phyloP scores from a whole-genome alignment of 2,113 vertebrate species.

The Clinocottus analis region DNA sequence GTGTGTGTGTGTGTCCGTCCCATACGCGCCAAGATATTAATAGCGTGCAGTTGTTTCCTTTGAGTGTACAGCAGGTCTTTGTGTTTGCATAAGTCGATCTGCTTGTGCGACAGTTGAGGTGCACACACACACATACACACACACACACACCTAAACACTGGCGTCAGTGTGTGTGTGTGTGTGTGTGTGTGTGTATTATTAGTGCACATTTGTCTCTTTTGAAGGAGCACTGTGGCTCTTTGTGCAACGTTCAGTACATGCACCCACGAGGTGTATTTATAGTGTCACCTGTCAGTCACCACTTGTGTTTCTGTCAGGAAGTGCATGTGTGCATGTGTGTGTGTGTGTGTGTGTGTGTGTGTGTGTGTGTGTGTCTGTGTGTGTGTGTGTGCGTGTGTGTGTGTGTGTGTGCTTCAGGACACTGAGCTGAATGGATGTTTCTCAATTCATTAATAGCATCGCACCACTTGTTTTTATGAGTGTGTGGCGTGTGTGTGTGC shows the following conservation, averaged over 20 bases:
- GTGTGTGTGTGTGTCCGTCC: conserved; percentile 24
- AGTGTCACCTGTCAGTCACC: conserved; percentile 76
- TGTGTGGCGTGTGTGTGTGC: conserved; percentile 29
- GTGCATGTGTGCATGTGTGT: conserved; percentile 53
- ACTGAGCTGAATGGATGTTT: conserved; percentile 37
- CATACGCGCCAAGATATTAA: conserved; percentile 68
- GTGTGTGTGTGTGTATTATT: conserved; percentile 76
- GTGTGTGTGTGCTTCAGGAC: conserved; percentile 48
- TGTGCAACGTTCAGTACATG: conserved; percentile 43
- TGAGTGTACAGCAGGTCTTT: conserved; percentile 76
- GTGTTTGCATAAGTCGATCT: conserved; percentile 75
- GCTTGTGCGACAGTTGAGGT: conserved; percentile 72
- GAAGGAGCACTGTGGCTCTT: conserved; percentile 50
- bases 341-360: no score
- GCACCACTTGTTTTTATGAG: conserved; percentile 59
- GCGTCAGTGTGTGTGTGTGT: no score
- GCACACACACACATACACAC: no score
- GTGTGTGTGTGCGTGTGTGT: conserved; percentile 51
- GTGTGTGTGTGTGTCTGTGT: conserved; percentile 58
- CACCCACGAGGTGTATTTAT: conserved; percentile 65
- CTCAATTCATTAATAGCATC: conserved; percentile 60
- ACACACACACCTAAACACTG: no score
- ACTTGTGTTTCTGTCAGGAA: conserved; percentile 59
- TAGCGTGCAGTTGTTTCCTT: conserved; percentile 77
- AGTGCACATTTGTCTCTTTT: conserved; percentile 70